Evolutionary conservation across 2,113 vertebrate genomes (phyloP).

Genomic region (Oncorhynchus tshawytscha): DNA sequence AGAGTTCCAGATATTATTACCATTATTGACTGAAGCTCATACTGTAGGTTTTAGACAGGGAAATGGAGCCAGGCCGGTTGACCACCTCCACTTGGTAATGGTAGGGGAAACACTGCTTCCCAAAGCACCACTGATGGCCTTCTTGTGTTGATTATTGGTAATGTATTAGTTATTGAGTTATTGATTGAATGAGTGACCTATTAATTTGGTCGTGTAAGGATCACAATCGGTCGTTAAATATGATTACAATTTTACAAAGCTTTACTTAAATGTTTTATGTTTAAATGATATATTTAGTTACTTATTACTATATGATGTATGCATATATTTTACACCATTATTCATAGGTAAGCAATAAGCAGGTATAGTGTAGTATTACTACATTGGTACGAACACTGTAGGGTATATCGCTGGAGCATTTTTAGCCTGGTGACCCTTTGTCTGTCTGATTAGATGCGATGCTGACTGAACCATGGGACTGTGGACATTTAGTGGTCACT

Average conservation of each 20-base stretch:
- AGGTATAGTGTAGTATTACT: neutral
- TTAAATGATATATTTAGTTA: constrained; percentile 19
- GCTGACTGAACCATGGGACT: constrained; percentile 51
- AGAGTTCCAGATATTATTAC: too few species aligned
- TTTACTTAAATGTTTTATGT: constrained; percentile 25
- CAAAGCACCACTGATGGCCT: neutral
- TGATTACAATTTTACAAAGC: neutral
- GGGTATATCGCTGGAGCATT: constrained; percentile 28
- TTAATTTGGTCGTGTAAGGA: constrained; percentile 1
- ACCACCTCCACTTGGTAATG: neutral
- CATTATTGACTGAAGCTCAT: too few species aligned
- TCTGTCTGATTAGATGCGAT: constrained; percentile 69
- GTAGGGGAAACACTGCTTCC: neutral
- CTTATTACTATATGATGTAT: constrained; percentile 23
- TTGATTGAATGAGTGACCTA: neutral
- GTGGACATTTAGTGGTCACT: constrained; percentile 3
- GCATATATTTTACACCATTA: constrained; percentile 27
- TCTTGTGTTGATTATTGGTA: neutral
- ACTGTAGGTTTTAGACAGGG: too few species aligned
- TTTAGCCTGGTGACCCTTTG: constrained; percentile 53
- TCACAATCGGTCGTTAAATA: neutral
- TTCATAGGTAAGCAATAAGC: constrained; percentile 42
- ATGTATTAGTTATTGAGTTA: neutral
- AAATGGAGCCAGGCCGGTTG: neutral
- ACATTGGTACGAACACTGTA: constrained; percentile 63